Evolutionary conservation across 2,888 invertebrate species (phyloP).

Genomic region (Synergus laeviventris): DNA sequence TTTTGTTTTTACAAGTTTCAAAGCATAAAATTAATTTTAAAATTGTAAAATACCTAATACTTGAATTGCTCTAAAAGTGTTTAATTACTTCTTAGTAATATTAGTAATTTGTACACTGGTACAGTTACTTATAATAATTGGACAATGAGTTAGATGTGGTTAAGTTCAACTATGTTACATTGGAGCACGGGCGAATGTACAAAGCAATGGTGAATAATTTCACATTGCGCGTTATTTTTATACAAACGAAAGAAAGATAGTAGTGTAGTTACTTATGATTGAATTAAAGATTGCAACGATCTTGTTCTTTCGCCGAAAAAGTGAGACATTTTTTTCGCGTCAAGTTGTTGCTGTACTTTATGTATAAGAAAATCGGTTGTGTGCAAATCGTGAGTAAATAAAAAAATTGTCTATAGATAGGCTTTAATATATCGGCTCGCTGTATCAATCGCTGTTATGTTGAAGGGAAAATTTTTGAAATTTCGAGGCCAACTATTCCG

Average conservation of each 20-base stretch:
- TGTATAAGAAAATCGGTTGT: conserved; percentile 66
- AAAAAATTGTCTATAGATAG: conserved; percentile 41
- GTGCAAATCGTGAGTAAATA: conserved; percentile 57
- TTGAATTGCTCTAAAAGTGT: background rate
- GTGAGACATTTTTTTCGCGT: conserved; percentile 43
- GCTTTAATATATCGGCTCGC: conserved; percentile 43
- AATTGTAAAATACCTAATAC: background rate
- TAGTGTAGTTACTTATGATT: conserved; percentile 57
- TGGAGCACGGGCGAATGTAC: conserved; percentile 76
- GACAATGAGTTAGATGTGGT: conserved; percentile 57
- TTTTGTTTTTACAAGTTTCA: background rate
- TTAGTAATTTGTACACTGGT: conserved; percentile 33
- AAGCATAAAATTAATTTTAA: background rate
- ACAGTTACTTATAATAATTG: conserved; percentile 52
- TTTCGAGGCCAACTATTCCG: conserved; percentile 16
- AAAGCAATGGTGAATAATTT: conserved; percentile 75
- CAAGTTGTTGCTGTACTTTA: conserved; percentile 57
- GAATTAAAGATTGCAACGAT: conserved; percentile 56
- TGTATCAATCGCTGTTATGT: conserved; percentile 42
- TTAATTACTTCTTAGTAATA: background rate
- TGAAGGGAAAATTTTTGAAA: conserved; percentile 15
- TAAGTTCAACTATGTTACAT: conserved; percentile 66
- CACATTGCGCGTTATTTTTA: conserved; percentile 75
- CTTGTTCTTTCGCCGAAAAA: conserved; percentile 51
- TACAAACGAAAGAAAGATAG: conserved; percentile 62